Conservation (phyloP, 2,888 invertebrate genomes). For the Coenonympha glycerion region DNA sequence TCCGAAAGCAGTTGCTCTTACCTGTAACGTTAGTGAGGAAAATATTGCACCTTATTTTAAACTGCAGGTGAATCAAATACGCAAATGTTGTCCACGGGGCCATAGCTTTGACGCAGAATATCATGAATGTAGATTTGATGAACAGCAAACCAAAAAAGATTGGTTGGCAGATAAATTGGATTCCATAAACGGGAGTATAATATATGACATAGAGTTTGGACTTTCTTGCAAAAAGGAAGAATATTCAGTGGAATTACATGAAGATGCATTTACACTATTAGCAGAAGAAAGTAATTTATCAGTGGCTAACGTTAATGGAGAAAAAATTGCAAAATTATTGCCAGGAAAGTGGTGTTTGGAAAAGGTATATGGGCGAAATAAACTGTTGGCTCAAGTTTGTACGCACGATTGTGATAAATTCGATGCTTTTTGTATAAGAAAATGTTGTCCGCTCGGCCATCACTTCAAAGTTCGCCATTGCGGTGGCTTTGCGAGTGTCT, state of each 20-base stretch:
- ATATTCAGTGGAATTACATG: constrained; percentile 50
- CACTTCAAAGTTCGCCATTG: constrained; percentile 57
- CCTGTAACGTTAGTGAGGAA: constrained; percentile 43
- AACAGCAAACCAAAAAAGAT: constrained; percentile 36
- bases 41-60: constrained; percentile 30
- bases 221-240: constrained; percentile 53
- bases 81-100: constrained; percentile 61
- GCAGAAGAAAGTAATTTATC: constrained; percentile 47
- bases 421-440: constrained; percentile 62
- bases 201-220: constrained; percentile 53
- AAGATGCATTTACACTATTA: constrained; percentile 41
- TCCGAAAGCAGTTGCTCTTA: constrained; percentile 52
- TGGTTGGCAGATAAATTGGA: constrained; percentile 42
- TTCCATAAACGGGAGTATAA: constrained; percentile 33
- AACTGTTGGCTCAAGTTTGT: constrained; percentile 55
- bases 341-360: constrained; percentile 67
- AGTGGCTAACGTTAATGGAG: constrained; percentile 34
- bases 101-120: constrained; percentile 50
- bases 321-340: constrained; percentile 31
- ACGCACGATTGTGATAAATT: constrained; percentile 46
- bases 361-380: constrained; percentile 35
- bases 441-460: constrained; percentile 74
- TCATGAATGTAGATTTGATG: constrained; percentile 48
- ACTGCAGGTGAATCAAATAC: constrained; percentile 43
- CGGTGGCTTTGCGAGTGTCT: constrained; percentile 46